Conservation (phyloP, 2,797 vertebrate genomes). For the Labeo calbasu region DNA sequence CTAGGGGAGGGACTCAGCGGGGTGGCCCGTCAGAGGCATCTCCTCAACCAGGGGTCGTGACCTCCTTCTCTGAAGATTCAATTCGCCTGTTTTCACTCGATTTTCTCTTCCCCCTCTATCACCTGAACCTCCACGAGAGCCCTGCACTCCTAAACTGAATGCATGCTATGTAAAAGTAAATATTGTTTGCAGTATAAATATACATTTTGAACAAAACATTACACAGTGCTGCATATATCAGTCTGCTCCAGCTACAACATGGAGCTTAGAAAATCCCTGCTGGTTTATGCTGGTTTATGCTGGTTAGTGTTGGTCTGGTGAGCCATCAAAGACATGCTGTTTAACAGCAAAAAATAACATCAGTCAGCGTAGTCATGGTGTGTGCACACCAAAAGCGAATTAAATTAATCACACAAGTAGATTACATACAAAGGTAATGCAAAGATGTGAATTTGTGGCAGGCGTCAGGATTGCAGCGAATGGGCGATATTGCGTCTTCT, state of each 20-base stretch:
- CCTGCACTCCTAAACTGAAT: slow-evolving; percentile 21
- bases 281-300: background rate
- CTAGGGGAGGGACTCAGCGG: slow-evolving; percentile 60
- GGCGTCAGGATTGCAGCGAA: no score
- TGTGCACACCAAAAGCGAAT: no score
- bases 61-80: slow-evolving; percentile 76
- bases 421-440: no score
- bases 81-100: slow-evolving; percentile 72
- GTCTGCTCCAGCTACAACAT: background rate
- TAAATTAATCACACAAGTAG: no score
- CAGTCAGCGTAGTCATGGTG: background rate
- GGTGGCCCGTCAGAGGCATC: slow-evolving; percentile 68
- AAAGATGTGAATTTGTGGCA: no score
- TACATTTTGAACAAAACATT: background rate
- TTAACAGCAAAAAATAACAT: background rate
- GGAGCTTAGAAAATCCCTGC: background rate
- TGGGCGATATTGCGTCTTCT: no score
- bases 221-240: background rate
- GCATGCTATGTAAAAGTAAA: background rate
- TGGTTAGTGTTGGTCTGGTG: background rate
- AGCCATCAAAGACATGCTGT: background rate
- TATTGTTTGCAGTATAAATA: background rate
- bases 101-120: slow-evolving; percentile 30
- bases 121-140: slow-evolving; percentile 25
- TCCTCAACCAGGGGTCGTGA: slow-evolving; percentile 75